phyloP scores from a whole-genome alignment of 1,140 invertebrate genomes.

The Dreissena rostriformis region DNA sequence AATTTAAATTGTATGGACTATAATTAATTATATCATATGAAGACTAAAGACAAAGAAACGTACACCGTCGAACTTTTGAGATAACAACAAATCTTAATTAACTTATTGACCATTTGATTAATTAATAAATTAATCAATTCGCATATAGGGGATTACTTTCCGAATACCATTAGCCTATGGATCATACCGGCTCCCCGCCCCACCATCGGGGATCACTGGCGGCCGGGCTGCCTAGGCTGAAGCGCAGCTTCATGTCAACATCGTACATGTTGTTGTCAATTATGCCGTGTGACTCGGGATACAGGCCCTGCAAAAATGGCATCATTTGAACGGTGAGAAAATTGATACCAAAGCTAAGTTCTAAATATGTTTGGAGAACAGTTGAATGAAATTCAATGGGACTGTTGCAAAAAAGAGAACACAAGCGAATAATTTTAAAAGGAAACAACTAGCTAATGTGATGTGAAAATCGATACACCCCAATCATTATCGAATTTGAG shows the following conservation, averaged over 20 bases:
- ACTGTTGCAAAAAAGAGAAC: too few species aligned
- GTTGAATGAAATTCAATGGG: too few species aligned
- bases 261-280: slow-evolving; percentile 86
- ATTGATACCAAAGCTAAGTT: too few species aligned
- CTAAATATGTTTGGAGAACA: too few species aligned
- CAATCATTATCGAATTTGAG: too few species aligned
- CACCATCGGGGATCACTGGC: slow-evolving; percentile 73
- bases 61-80: neutral
- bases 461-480: too few species aligned
- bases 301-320: slow-evolving; percentile 80
- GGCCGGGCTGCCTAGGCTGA: slow-evolving; percentile 74
- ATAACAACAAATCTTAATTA: neutral
- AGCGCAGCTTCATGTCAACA: slow-evolving; percentile 79
- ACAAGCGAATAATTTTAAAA: too few species aligned
- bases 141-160: neutral
- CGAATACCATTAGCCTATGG: neutral
- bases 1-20: too few species aligned
- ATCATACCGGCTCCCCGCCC: slow-evolving; percentile 76
- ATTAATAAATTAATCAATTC: neutral
- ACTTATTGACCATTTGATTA: neutral
- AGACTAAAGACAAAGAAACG: neutral
- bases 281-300: slow-evolving; percentile 88
- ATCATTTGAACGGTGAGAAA: too few species aligned
- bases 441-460: too few species aligned
- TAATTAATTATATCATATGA: too few species aligned